These are phyloP conservation scores for Sitta carolinensis DNA, from an alignment of 2,797 vertebrate genomes.

Conservation along the genomic window DNA sequence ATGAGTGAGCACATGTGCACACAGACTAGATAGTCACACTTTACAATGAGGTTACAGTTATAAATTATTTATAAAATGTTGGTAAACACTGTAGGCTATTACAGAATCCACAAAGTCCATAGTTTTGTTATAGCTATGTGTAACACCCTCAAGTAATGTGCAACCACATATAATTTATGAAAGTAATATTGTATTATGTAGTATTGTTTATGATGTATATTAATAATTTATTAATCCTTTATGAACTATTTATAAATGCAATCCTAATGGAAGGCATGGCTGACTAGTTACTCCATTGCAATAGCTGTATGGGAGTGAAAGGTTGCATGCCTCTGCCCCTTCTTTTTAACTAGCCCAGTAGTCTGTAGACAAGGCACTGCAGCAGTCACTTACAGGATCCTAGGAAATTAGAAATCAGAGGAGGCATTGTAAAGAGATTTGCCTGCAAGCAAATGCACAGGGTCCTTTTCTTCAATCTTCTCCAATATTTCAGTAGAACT, in stretches of 20 bases:
- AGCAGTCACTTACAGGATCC: not conserved
- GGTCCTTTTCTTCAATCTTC: not conserved
- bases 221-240: slow-evolving; percentile 53
- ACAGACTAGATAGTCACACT: slow-evolving; percentile 34
- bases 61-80: slow-evolving; percentile 34
- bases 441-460: not conserved
- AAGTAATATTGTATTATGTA: not conserved
- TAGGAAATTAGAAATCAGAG: not conserved
- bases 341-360: not conserved
- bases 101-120: slow-evolving; percentile 22
- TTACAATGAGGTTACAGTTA: slow-evolving; percentile 36
- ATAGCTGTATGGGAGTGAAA: not conserved
- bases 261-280: not conserved
- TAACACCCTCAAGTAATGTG: slow-evolving; percentile 24
- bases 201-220: slow-evolving; percentile 53
- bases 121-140: not conserved
- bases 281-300: not conserved
- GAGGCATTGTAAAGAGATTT: not conserved
- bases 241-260: slow-evolving; percentile 47
- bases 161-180: slow-evolving; percentile 32
- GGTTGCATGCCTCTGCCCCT: not conserved
- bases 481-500: not conserved
- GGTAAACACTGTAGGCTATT: slow-evolving; percentile 30
- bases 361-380: not conserved
- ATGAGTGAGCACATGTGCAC: slow-evolving; percentile 16